Evolutionary conservation across 2,797 vertebrate genomes (phyloP).

Genomic region (Oreochromis grahami): DNA sequence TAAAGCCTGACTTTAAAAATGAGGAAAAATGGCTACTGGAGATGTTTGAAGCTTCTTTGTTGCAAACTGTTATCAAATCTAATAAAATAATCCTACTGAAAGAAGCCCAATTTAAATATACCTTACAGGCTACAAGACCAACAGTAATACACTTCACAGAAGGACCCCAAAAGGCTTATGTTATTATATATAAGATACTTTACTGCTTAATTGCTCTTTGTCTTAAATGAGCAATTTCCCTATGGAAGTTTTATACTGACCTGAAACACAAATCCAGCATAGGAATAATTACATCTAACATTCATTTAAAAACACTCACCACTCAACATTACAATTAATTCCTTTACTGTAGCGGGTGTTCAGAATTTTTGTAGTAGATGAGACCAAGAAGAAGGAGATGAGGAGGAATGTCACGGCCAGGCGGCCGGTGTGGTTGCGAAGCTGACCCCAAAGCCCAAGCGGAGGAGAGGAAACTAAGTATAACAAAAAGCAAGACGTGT

Average conservation of each 20-base stretch:
- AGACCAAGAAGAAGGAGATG: not conserved
- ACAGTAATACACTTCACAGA: not conserved
- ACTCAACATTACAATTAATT: not conserved
- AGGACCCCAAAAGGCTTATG: not conserved
- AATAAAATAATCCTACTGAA: not conserved
- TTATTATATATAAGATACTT: not conserved
- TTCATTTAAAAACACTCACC: not conserved
- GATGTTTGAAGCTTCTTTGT: not conserved
- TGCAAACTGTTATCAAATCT: not conserved
- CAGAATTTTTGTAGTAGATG: not conserved
- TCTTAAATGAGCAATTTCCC: fast-evolving
- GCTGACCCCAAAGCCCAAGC: fast-evolving
- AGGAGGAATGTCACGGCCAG: not conserved
- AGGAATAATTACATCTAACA: not conserved
- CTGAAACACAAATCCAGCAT: not conserved
- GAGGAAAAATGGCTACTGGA: fast-evolving
- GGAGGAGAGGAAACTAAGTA: not conserved
- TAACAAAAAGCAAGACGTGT: not conserved
- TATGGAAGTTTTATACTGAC: not conserved
- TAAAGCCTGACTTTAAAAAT: fast-evolving
- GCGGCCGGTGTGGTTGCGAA: not conserved
- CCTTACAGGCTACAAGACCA: not conserved
- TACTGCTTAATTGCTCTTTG: not conserved
- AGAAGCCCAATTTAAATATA: not conserved
- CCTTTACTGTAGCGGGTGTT: not conserved